phyloP scores from a whole-genome alignment of 2,888 invertebrate genomes.

The Oscheius sp. region DNA sequence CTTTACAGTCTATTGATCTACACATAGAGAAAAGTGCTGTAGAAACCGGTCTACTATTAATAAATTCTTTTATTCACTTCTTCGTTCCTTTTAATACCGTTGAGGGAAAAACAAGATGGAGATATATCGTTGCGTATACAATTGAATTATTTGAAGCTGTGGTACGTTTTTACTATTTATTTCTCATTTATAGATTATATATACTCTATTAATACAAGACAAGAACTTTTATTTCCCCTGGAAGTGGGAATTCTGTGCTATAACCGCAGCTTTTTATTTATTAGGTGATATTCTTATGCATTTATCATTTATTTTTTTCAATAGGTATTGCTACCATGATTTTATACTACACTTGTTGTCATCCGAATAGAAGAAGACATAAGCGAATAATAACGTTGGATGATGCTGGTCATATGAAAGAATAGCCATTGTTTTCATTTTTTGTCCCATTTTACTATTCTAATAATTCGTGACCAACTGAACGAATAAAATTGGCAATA shows the following conservation, averaged over 20 bases:
- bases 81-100: constrained; percentile 64
- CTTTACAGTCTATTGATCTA: constrained; percentile 40
- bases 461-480: not conserved
- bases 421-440: not conserved
- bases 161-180: constrained; percentile 44
- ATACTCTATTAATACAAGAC: not conserved
- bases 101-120: constrained; percentile 52
- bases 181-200: constrained; percentile 20
- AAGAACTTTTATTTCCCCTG: not conserved
- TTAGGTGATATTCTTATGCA: not conserved
- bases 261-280: not conserved
- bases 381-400: not conserved
- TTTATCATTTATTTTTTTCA: not conserved
- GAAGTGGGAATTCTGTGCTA: not conserved
- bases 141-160: constrained; percentile 54
- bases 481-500: too few species aligned
- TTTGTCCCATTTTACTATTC: not conserved
- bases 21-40: constrained; percentile 33
- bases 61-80: constrained; percentile 55
- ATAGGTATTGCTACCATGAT: constrained; percentile 51
- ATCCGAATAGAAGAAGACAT: constrained; percentile 54
- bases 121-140: constrained; percentile 50
- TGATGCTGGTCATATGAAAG: constrained; percentile 55
- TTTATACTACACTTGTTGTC: constrained; percentile 52
- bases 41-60: constrained; percentile 43